Percentiles rank a stretch among this genome's conserved stretches.
Conservation (phyloP, 2,888 invertebrate genomes). For the Therioaphis trifolii region DNA sequence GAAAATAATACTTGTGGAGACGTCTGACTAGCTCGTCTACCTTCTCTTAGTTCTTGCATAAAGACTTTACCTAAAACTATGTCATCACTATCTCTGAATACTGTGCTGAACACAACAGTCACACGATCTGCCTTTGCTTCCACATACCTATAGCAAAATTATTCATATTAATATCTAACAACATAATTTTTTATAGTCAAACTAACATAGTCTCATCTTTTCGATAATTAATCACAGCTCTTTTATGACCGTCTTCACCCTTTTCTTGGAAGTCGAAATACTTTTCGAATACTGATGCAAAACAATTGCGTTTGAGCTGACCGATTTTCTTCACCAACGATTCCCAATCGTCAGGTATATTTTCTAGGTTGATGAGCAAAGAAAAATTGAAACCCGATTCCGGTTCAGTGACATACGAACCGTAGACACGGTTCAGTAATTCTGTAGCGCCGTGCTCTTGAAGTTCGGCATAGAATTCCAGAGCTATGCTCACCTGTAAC, state of each 20-base stretch:
- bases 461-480: constrained; percentile 98
- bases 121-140: constrained; percentile 98
- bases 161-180: constrained; percentile 24
- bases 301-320: constrained; percentile 96
- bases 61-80: constrained; percentile 99
- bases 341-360: constrained; percentile 91
- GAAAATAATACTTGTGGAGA: constrained; percentile 91
- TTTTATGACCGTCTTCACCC: constrained; percentile 88
- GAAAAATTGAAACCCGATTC: constrained; percentile 96
- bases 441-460: constrained; percentile 98
- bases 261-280: constrained; percentile 98
- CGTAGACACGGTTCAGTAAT: constrained; percentile 92
- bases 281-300: constrained; percentile 99
- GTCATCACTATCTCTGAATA: constrained; percentile 98
- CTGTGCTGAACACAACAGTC: constrained; percentile 98
- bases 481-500: constrained; percentile 92
- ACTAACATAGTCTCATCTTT: constrained; percentile 98
- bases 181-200: background rate
- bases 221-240: constrained; percentile 97
- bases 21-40: constrained; percentile 93
- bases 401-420: constrained; percentile 81
- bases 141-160: constrained; percentile 80
- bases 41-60: constrained; percentile 99
- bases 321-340: constrained; percentile 91
- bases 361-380: constrained; percentile 90